Conservation (phyloP, 1,140 invertebrate species). For the Prorops nasuta region DNA sequence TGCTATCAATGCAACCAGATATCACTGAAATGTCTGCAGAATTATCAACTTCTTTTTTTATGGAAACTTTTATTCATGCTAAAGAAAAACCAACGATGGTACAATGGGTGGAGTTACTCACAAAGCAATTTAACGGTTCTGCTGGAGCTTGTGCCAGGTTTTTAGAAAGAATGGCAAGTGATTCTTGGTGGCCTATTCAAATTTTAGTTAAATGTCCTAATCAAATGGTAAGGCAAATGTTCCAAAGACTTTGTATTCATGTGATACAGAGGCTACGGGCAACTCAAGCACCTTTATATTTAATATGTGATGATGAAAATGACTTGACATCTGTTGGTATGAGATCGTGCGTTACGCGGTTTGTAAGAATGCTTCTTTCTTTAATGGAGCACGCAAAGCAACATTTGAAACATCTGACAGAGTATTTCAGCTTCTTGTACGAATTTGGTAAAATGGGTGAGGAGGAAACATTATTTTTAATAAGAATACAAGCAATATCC, state of each 20-base stretch:
- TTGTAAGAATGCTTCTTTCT: conserved; percentile 84
- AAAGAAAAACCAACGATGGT: conserved; percentile 97
- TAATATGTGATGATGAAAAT: conserved; percentile 49
- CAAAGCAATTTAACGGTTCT: conserved; percentile 92
- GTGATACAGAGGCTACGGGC: conserved; percentile 83
- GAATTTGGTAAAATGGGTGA: conserved; percentile 95
- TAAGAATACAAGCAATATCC: conserved; percentile 82
- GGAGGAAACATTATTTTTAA: conserved; percentile 84
- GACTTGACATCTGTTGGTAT: conserved; percentile 69
- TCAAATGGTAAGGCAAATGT: conserved; percentile 93
- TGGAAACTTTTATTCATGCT: conserved; percentile 94
- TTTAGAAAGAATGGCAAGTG: conserved; percentile 85
- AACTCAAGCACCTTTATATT: conserved; percentile 47
- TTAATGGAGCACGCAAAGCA: conserved; percentile 88
- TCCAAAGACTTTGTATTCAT: conserved; percentile 89
- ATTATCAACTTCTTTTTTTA: conserved; percentile 89
- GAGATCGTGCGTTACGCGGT: conserved; percentile 86
- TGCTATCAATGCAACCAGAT: conserved; percentile 74
- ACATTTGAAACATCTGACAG: conserved; percentile 83
- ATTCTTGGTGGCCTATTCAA: conserved; percentile 94
- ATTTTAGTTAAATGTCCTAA: conserved; percentile 94
- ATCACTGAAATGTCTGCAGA: conserved; percentile 84
- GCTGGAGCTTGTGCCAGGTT: conserved; percentile 90
- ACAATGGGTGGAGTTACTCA: conserved; percentile 92
- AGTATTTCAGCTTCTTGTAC: conserved; percentile 88